A percentile compares a stretch with the other conserved stretches of the same genome.
Conservation (phyloP, 2,797 vertebrate species). For the Botia almorhae region DNA sequence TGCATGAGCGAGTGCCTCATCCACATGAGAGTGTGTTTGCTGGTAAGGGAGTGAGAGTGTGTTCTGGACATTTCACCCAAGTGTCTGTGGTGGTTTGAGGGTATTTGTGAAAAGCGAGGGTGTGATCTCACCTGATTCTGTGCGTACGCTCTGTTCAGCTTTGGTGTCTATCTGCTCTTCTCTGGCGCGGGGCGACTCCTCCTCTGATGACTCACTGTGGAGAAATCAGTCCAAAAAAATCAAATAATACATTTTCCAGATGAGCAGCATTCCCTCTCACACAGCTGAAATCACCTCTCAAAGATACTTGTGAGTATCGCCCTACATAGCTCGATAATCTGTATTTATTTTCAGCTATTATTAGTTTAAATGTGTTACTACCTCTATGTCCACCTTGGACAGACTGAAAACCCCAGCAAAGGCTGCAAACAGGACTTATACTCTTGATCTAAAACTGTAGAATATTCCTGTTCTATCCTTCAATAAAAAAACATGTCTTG, state of each 20-base stretch:
- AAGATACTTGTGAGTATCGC: background rate
- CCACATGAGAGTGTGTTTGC: background rate
- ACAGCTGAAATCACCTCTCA: background rate
- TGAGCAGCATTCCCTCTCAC: constrained; percentile 14
- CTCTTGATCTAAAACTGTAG: too few relatives aligned
- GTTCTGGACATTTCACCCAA: background rate
- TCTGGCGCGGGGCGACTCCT: constrained; percentile 71
- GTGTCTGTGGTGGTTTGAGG: constrained; percentile 1
- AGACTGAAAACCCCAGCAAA: background rate
- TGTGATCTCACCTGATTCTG: constrained; percentile 50
- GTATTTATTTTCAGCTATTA: background rate
- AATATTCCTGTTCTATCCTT: too few relatives aligned
- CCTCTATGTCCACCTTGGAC: background rate
- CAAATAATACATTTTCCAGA: constrained; percentile 24
- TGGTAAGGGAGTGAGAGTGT: constrained; percentile 4
- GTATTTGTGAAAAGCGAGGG: background rate
- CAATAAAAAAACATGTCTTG: background rate
- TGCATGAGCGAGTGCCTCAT: background rate
- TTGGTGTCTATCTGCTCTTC: constrained; percentile 65
- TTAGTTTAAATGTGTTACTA: background rate
- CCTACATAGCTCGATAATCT: background rate
- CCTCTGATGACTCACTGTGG: constrained; percentile 79
- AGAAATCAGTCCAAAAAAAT: constrained; percentile 16
- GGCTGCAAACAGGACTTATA: background rate
- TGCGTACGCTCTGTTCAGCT: constrained; percentile 31